Evolutionary conservation across 2,113 vertebrate genomes (phyloP).

Genomic region (Caranx ignobilis): DNA sequence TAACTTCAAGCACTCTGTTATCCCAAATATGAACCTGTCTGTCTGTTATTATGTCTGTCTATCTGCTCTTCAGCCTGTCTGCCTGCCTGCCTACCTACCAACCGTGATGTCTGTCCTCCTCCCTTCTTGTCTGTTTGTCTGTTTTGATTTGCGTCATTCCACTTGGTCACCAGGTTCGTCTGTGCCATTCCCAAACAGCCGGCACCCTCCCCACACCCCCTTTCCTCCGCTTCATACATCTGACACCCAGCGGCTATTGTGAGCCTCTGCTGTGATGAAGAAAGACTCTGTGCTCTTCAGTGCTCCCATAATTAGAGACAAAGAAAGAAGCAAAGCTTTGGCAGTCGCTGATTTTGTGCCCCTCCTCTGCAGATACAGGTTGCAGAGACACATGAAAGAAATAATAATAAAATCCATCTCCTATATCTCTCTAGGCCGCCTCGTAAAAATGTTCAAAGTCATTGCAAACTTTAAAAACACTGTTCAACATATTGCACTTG

Average conservation of each 20-base stretch:
- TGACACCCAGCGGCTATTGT: constrained; percentile 67
- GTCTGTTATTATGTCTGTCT: constrained; percentile 43
- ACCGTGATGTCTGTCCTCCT: constrained; percentile 53
- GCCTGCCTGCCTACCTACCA: constrained; percentile 51
- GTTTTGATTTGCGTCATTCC: constrained; percentile 73
- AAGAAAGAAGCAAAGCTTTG: constrained; percentile 47
- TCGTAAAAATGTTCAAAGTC: constrained; percentile 67
- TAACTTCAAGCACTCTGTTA: constrained; percentile 56
- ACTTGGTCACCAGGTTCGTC: constrained; percentile 74
- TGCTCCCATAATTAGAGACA: constrained; percentile 66
- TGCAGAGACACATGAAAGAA: constrained; percentile 58
- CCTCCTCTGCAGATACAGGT: constrained; percentile 49
- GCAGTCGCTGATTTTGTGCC: constrained; percentile 38
- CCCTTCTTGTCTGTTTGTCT: constrained; percentile 63
- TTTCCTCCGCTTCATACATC: constrained; percentile 44
- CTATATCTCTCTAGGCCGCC: constrained; percentile 37
- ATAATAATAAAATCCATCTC: constrained; percentile 59
- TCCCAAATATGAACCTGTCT: constrained; percentile 66
- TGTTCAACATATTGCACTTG: constrained; percentile 49
- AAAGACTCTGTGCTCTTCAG: constrained; percentile 56
- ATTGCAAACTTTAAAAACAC: constrained; percentile 59
- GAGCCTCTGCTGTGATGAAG: constrained; percentile 57
- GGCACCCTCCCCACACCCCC: constrained; percentile 39
- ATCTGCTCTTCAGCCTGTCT: constrained; percentile 7
- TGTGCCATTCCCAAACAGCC: constrained; percentile 61